These are phyloP conservation scores for Anagrus nilaparvatae DNA, from an alignment of 1,140 invertebrate species.

Conservation along the genomic window DNA sequence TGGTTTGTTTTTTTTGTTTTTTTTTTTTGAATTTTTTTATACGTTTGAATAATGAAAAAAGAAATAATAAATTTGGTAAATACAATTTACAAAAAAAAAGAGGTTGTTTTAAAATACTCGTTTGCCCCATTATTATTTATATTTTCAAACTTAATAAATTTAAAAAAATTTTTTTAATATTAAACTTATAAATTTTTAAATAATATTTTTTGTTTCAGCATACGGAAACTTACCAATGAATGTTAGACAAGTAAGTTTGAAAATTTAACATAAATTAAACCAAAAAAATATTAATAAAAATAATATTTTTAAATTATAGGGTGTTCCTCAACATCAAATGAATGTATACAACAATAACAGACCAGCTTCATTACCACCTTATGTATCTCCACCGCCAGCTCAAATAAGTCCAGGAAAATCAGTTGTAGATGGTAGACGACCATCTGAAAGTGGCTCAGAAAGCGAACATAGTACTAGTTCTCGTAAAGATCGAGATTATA, in stretches of 20 bases:
- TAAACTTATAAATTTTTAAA: no score
- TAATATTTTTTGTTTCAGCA: constrained; percentile 32
- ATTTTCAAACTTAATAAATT: no score
- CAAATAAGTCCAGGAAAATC: constrained; percentile 25
- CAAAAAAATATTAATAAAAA: background rate
- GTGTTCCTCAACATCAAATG: constrained; percentile 17
- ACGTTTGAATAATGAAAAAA: no score
- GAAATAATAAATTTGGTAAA: no score
- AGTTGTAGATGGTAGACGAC: constrained; percentile 33
- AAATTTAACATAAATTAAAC: constrained; percentile 5
- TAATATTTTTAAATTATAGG: background rate
- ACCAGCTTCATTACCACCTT: constrained; percentile 39
- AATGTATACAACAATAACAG: constrained; percentile 34
- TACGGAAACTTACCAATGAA: constrained; percentile 35
- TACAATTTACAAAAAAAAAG: no score
- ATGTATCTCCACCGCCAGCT: constrained; percentile 37
- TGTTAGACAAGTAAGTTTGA: constrained; percentile 31
- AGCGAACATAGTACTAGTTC: constrained; percentile 36
- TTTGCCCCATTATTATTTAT: no score
- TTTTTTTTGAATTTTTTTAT: no score
- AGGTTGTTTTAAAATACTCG: no score
- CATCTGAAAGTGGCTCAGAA: constrained; percentile 41
- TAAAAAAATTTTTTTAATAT: no score
- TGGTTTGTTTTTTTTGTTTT: constrained; percentile 27
- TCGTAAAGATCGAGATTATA: constrained; percentile 39